Conservation (phyloP, 2,113 vertebrate species). For the Apistogramma diplotaenia region DNA sequence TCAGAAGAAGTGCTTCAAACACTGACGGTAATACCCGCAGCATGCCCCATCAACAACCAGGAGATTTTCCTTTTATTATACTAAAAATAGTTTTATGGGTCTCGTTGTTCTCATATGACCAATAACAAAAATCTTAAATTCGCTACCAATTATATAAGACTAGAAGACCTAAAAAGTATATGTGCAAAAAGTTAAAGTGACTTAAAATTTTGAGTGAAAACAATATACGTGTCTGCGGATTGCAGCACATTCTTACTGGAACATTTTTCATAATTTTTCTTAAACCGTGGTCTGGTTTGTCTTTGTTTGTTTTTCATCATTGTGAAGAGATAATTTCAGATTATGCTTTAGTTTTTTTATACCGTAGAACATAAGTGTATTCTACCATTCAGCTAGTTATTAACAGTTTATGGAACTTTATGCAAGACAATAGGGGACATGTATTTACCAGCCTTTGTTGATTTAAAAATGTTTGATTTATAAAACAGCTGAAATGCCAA, state of each 20-base stretch:
- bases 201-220: too few species aligned
- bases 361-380: background rate
- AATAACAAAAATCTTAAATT: background rate
- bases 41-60: background rate
- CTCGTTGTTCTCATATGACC: background rate
- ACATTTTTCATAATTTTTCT: background rate
- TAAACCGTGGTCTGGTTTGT: background rate
- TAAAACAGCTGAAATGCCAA: too few species aligned
- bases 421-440: background rate
- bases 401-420: background rate
- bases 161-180: too few species aligned
- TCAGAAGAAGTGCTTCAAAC: background rate
- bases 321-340: background rate
- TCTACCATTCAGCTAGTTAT: background rate
- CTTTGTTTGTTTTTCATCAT: background rate
- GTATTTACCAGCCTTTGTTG: background rate
- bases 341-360: background rate
- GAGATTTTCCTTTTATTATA: background rate
- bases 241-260: too few species aligned
- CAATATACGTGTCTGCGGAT: too few species aligned
- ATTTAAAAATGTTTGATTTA: background rate
- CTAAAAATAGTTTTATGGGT: background rate
- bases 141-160: background rate
- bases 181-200: too few species aligned
- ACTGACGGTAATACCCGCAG: background rate